phyloP scores from a whole-genome alignment of 2,113 vertebrate genomes.

The Nothoprocta perdicaria region DNA sequence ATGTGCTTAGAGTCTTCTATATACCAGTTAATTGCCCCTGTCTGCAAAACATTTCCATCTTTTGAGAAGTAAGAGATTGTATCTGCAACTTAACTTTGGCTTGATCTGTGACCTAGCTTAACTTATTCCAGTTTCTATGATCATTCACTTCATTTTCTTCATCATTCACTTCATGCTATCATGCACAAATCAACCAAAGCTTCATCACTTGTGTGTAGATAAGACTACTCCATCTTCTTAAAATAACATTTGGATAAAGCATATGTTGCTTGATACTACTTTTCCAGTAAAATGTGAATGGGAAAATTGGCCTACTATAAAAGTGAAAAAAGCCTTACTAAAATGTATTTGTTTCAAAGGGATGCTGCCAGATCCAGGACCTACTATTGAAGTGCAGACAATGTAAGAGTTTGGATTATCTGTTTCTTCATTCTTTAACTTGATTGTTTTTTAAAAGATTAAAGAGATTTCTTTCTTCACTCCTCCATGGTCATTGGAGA shows the following conservation, averaged over 20 bases:
- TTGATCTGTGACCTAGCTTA: neutral
- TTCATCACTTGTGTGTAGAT: neutral
- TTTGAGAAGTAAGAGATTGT: neutral
- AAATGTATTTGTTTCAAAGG: neutral
- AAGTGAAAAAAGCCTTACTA: conserved; percentile 7
- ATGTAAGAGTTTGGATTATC: neutral
- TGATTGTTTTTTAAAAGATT: neutral
- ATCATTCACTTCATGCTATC: neutral
- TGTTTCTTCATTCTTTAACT: conserved; percentile 38
- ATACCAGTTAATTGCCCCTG: neutral
- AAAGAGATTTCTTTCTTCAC: neutral
- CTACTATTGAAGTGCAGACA: neutral
- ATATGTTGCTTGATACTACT: neutral
- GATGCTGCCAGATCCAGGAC: neutral
- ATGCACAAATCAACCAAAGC: neutral
- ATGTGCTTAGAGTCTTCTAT: no score
- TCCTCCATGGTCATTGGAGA: neutral
- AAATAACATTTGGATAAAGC: conserved; percentile 18
- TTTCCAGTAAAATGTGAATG: neutral
- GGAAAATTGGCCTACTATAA: neutral
- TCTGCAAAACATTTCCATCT: no score
- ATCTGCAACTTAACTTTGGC: neutral
- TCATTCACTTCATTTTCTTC: no score
- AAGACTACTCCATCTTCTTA: neutral
- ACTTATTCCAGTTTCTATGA: neutral